Evolutionary conservation across 2,797 vertebrate species (phyloP).

Genomic region (Fistularia commersonii): DNA sequence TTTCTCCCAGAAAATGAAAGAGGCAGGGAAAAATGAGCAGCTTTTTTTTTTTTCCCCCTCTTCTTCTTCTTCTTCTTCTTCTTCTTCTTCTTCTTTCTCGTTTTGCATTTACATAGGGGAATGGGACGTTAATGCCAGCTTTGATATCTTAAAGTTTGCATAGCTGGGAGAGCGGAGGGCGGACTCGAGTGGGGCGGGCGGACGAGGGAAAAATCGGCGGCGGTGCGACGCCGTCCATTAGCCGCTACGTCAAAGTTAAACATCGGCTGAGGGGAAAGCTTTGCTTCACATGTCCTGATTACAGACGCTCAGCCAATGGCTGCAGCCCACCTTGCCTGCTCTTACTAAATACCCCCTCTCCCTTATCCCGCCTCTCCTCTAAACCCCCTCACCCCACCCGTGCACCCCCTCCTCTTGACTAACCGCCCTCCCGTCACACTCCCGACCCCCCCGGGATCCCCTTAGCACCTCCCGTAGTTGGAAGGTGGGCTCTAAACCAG

Average conservation of each 20-base stretch:
- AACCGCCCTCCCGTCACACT: constrained; percentile 37
- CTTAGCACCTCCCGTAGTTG: constrained; percentile 7
- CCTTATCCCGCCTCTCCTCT: constrained; percentile 22
- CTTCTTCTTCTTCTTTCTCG: constrained; percentile 25
- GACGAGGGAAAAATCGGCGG: constrained; percentile 23
- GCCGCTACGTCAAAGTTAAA: constrained; percentile 28
- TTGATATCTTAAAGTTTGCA: constrained; percentile 61
- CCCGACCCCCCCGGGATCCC: constrained; percentile 16
- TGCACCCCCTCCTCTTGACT: constrained; percentile 50
- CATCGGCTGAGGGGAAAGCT: constrained; percentile 20
- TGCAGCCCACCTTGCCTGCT: constrained; percentile 55
- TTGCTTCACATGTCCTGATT: constrained; percentile 15
- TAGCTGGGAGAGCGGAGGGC: constrained; percentile 42
- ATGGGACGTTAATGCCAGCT: constrained; percentile 62
- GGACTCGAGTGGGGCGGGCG: constrained; percentile 30
- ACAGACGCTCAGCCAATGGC: constrained; percentile 26
- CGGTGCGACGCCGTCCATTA: too few species aligned
- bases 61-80: too few species aligned
- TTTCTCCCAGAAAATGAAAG: constrained; percentile 62
- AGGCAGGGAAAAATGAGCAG: constrained; percentile 42
- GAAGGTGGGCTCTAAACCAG: constrained; percentile 22
- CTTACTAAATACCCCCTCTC: constrained; percentile 31
- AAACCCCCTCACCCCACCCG: constrained; percentile 25
- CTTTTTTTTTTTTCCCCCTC: constrained; percentile 18
- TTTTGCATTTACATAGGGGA: constrained; percentile 62